phyloP scores from a whole-genome alignment of 2,113 vertebrate genomes.

The Erythrocercus mccallii region DNA sequence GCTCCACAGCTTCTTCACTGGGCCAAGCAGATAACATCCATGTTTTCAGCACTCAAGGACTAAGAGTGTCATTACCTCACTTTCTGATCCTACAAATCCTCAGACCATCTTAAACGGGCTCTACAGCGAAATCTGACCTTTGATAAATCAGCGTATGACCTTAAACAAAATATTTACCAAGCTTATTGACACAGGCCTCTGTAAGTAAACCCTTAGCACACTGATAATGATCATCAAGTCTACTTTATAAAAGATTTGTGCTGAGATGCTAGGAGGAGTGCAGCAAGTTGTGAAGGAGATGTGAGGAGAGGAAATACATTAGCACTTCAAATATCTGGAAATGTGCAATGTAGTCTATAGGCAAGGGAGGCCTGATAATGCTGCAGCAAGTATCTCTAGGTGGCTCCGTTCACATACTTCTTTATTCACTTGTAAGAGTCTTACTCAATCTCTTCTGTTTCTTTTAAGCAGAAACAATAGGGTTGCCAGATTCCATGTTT shows the following conservation, averaged over 20 bases:
- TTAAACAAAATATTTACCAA: constrained; percentile 23
- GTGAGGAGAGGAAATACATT: not conserved
- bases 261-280: not conserved
- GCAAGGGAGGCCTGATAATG: not conserved
- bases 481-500: not conserved
- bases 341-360: not conserved
- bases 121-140: not conserved
- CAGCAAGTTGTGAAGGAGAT: not conserved
- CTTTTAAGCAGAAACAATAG: not conserved
- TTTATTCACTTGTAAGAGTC: not conserved
- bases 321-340: not conserved
- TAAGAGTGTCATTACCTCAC: not conserved
- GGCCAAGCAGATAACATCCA: not conserved
- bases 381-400: constrained; percentile 38
- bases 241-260: not conserved
- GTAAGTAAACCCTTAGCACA: not conserved
- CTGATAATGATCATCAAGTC: not conserved
- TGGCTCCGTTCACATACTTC: constrained; percentile 34
- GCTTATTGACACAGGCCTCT: not conserved
- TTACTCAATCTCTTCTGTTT: not conserved
- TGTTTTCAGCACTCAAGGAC: not conserved
- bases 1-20: not conserved
- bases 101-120: not conserved
- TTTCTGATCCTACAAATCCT: not conserved
- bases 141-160: not conserved